phyloP scores from a whole-genome alignment of 2,113 vertebrate genomes.

The Nerophis lumbriciformis region DNA sequence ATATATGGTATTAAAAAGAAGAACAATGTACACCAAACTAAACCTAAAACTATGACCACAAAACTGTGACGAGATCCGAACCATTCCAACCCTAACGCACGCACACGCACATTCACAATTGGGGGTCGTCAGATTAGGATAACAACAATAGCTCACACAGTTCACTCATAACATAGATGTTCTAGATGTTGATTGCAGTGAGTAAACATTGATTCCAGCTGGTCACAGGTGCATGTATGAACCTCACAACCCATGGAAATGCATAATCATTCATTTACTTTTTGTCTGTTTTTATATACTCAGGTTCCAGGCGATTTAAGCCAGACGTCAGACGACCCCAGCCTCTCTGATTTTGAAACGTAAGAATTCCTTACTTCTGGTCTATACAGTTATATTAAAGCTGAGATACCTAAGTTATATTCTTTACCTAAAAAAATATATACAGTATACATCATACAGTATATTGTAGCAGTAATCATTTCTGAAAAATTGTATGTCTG shows the following conservation, averaged over 20 bases:
- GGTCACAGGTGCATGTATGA: not conserved
- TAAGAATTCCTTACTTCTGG: slow-evolving; percentile 65
- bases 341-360: slow-evolving; percentile 98
- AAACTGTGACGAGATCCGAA: not conserved
- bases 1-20: too few relatives aligned
- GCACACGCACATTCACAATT: not conserved
- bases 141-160: not conserved
- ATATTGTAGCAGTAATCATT: too few relatives aligned
- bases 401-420: too few relatives aligned
- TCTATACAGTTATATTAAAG: too few relatives aligned
- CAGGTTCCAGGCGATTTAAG: slow-evolving; percentile 96
- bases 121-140: not conserved
- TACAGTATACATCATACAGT: too few relatives aligned
- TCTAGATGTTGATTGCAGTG: slow-evolving; percentile 2
- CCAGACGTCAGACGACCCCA: slow-evolving; percentile 97
- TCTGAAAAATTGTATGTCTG: too few relatives aligned
- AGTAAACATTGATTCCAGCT: not conserved
- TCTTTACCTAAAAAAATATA: too few relatives aligned
- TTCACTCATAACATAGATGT: not conserved
- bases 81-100: too few relatives aligned
- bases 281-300: not conserved
- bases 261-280: not conserved
- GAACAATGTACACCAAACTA: too few relatives aligned
- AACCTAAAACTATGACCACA: too few relatives aligned
- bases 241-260: not conserved